Evolutionary conservation across 2,797 vertebrate species (phyloP).

Genomic region (Acridotheres tristis): DNA sequence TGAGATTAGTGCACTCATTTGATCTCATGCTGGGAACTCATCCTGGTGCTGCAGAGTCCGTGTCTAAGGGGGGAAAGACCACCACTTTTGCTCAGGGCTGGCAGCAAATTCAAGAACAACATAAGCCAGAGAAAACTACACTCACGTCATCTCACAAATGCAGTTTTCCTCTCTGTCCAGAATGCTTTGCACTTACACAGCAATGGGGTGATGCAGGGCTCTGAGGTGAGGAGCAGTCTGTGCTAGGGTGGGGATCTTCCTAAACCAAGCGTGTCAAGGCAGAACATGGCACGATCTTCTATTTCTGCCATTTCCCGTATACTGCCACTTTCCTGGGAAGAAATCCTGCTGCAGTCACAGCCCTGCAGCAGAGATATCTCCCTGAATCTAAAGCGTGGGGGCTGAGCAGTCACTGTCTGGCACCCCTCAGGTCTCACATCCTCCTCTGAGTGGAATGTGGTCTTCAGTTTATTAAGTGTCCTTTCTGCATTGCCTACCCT

Average conservation of each 20-base stretch:
- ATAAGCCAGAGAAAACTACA: background rate
- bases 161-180: background rate
- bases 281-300: fast-evolving
- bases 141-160: background rate
- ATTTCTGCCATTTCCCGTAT: background rate
- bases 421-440: background rate
- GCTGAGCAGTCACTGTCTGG: background rate
- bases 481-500: background rate
- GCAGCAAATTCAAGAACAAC: background rate
- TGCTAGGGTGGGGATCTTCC: background rate
- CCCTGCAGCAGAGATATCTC: background rate
- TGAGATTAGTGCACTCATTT: background rate
- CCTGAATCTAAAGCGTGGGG: background rate
- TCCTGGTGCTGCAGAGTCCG: background rate
- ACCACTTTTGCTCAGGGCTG: background rate
- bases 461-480: background rate
- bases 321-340: background rate
- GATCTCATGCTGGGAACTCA: background rate
- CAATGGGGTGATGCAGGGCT: background rate
- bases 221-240: background rate
- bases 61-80: background rate
- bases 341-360: no score
- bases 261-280: background rate
- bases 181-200: background rate
- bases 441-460: background rate